Conservation (phyloP, 2,113 vertebrate genomes). For the Girardinichthys multiradiatus region DNA sequence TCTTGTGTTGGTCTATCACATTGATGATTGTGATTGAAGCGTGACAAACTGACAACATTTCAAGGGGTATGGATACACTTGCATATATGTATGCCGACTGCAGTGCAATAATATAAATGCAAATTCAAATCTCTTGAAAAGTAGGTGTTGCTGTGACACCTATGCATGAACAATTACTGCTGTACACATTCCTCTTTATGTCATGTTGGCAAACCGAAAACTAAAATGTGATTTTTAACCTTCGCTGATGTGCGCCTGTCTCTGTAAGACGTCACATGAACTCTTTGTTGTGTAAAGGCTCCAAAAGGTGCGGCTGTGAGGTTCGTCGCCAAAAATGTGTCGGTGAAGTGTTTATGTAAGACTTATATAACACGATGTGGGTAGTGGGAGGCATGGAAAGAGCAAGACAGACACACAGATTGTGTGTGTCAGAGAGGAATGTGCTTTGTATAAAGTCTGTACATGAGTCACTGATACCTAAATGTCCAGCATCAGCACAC, state of each 20-base stretch:
- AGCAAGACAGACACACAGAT: conserved; percentile 46
- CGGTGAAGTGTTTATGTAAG: conserved; percentile 73
- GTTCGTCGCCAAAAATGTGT: conserved; percentile 43
- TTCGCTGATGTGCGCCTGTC: conserved; percentile 35
- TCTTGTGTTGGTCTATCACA: not conserved
- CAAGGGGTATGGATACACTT: not conserved
- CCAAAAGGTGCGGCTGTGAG: conserved; percentile 28
- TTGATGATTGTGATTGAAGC: not conserved
- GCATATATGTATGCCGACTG: conserved; percentile 33
- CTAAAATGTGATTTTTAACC: conserved; percentile 43
- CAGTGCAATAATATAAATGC: conserved; percentile 59
- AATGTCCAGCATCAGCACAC: conserved; percentile 47
- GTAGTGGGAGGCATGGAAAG: conserved; percentile 67
- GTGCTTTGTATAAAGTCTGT: conserved; percentile 50
- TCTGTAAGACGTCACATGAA: conserved; percentile 47
- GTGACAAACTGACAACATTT: not conserved
- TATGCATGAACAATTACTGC: conserved; percentile 63
- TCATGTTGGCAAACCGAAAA: conserved; percentile 22
- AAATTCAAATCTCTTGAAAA: conserved; percentile 45
- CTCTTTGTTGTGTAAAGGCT: conserved; percentile 43
- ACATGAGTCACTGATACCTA: conserved; percentile 63
- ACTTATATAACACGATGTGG: conserved; percentile 72
- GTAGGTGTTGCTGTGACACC: conserved; percentile 39
- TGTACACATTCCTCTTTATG: conserved; percentile 50
- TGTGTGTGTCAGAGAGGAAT: conserved; percentile 36